Base-by-base conservation (phyloP, 2,797 vertebrate species). In the Neomorphus geoffroyi region DNA sequence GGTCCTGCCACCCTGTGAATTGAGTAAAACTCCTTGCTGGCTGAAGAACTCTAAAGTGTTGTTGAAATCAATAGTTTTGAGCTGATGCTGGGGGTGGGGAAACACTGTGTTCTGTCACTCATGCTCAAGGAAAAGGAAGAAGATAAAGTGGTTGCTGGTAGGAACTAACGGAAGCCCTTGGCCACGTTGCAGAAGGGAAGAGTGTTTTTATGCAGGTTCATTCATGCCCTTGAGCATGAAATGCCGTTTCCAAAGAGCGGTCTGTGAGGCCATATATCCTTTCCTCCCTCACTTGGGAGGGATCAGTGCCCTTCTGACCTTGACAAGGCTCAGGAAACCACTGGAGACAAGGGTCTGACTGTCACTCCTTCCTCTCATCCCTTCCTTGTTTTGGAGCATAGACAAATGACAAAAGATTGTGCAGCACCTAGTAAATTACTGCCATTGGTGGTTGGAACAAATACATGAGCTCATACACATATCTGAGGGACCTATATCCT, bases 221-320 rank as follows among this genome's bases (percentile, higher is more conserved):
- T 84, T 88, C 45, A 66, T 79, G 77, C 51, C 66, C 62, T 70
- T 86, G 70, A 94, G 67, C 57, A 54, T 33, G 53, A 82, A 90
- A 87, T 61, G 32, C 13, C 7, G 18, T 87, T 93, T 92, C 71
- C 88, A 95, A n/a, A 80, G 53, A 86, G 33, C 80, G n/a, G 41
- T 82, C 41, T 92, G 43, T 78, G 78, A 85, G 84, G 33, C 6
- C 0, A 1, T 64, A 26, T 61, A 19, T 78, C 48, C 88, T 87
- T 75, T 70, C 45, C 66, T 66, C 66, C 86, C 62, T 28, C 1
- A 3, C n/a, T 41, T 75, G 73, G 85, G 80, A 94, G 86, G 70
- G 26, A 70, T 35, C 17, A 37, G 23, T 94, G 90, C 78, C 86
- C 92, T 96, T 90, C 56, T 93, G 78, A 95, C 88, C 86, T 92